Conservation (phyloP, 2,113 vertebrate genomes). For the Malurus cyaneus region DNA sequence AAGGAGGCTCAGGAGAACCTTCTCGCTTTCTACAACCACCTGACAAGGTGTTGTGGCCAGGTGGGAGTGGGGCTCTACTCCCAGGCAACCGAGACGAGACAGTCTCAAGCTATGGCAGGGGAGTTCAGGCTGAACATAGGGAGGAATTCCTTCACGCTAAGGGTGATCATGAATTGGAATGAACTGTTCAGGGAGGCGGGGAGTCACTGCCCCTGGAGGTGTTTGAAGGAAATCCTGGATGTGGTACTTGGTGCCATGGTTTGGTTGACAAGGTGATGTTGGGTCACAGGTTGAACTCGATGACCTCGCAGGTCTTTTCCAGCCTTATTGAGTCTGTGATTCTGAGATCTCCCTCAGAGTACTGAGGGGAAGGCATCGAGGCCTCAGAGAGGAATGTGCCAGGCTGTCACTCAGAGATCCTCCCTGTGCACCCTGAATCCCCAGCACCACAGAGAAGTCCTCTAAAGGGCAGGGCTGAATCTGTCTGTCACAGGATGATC, state of each 20-base stretch:
- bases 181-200: not conserved
- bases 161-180: not conserved
- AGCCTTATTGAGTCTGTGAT: not conserved
- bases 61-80: not conserved
- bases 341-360: not conserved
- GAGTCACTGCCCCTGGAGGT: too few species aligned
- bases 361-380: not conserved
- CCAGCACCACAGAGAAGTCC: not conserved
- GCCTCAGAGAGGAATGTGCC: not conserved
- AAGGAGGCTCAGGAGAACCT: not conserved
- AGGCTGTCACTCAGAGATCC: not conserved
- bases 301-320: not conserved
- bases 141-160: not conserved
- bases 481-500: not conserved
- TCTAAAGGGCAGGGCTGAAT: fast-evolving
- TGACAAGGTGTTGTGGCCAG: not conserved
- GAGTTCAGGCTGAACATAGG: not conserved
- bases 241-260: fast-evolving
- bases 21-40: not conserved
- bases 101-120: too few species aligned
- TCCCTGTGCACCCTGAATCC: fast-evolving
- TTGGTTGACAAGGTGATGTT: not conserved
- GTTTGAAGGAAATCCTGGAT: not conserved
- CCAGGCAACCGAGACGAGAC: not conserved
- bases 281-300: too few species aligned